Conservation (phyloP, 2,888 invertebrate species). For the Stenotaenia linearis region DNA sequence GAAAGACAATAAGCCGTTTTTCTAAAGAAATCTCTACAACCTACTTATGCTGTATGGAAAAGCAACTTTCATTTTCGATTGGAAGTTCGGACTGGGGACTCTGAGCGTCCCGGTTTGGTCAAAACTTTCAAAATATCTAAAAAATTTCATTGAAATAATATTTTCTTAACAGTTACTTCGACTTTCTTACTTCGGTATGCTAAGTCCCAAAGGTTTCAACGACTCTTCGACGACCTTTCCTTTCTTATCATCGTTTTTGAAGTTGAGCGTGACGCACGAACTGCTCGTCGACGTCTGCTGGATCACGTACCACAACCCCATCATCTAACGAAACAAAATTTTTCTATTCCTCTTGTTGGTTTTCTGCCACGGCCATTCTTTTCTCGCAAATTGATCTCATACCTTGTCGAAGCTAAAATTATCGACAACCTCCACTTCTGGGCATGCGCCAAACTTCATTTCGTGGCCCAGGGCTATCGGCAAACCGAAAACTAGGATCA, state of each 20-base stretch:
- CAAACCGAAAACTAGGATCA: neutral
- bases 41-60: slow-evolving; percentile 66
- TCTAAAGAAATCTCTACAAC: slow-evolving; percentile 44
- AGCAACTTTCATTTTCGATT: slow-evolving; percentile 66
- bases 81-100: slow-evolving; percentile 51
- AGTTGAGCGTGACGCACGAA: slow-evolving; percentile 58
- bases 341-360: no score
- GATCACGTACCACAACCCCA: slow-evolving; percentile 76
- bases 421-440: neutral
- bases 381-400: neutral
- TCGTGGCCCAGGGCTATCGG: neutral
- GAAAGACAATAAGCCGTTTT: neutral
- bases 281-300: slow-evolving; percentile 78
- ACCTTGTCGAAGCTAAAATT: neutral
- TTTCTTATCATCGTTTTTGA: neutral
- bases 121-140: no score
- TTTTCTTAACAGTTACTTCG: neutral
- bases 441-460: neutral
- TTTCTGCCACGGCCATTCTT: neutral
- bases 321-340: slow-evolving; percentile 51
- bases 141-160: neutral
- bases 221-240: neutral
- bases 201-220: neutral
- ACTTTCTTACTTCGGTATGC: neutral
- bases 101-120: slow-evolving; percentile 58